Conservation (phyloP, 1,140 invertebrate genomes). For the Pseudomyrmex pallidus region DNA sequence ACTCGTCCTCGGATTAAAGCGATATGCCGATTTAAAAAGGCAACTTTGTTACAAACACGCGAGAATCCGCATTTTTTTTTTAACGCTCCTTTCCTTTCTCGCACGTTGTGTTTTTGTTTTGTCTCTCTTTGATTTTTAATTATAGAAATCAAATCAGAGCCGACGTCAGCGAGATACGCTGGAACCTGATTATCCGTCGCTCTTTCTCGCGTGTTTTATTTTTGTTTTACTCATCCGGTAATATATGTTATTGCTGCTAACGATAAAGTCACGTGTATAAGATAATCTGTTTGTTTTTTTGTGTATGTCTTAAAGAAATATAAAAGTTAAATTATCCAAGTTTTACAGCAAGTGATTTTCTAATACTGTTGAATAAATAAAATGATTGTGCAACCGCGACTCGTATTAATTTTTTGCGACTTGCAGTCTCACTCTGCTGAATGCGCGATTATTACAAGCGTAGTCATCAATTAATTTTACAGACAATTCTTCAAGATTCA, state of each 20-base stretch:
- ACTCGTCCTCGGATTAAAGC: conserved; percentile 41
- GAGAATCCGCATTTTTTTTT: conserved; percentile 2
- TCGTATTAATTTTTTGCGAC: too few relatives aligned
- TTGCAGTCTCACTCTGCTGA: too few relatives aligned
- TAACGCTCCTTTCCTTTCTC: not conserved
- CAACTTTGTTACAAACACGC: conserved; percentile 30
- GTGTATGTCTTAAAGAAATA: not conserved
- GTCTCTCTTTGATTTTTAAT: conserved; percentile 74
- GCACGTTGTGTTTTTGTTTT: not conserved
- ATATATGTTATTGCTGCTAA: not conserved
- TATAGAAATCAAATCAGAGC: conserved; percentile 72
- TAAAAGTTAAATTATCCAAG: too few relatives aligned
- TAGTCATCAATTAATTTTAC: too few relatives aligned
- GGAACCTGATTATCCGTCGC: conserved; percentile 26
- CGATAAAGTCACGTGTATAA: not conserved
- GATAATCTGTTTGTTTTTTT: not conserved
- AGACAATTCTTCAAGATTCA: too few relatives aligned
- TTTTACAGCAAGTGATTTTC: too few relatives aligned
- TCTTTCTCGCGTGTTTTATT: not conserved
- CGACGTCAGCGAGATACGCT: not conserved
- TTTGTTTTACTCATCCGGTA: conserved; percentile 15
- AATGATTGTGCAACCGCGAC: too few relatives aligned
- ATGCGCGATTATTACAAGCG: too few relatives aligned
- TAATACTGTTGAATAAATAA: not conserved
- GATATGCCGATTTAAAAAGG: conserved; percentile 49